These are phyloP conservation scores for Nemopilema nomurai DNA, from an alignment of 30 jellyfish, hydroid and myxozoan genomes.

Conservation along the genomic window DNA sequence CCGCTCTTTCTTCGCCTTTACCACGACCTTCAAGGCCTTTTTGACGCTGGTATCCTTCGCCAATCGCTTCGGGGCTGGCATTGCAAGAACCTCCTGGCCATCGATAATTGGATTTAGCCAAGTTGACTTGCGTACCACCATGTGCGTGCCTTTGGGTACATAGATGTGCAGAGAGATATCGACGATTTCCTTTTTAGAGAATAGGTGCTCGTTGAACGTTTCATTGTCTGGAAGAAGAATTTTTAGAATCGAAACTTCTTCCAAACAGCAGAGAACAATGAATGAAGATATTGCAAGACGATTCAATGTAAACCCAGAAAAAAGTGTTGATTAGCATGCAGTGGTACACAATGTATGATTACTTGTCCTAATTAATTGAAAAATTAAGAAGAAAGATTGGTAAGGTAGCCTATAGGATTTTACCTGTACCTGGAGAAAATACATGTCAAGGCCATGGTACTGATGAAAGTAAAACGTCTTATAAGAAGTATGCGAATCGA, in stretches of 20 bases:
- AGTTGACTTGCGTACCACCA: constrained; percentile 81
- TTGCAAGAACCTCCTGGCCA: constrained; percentile 52
- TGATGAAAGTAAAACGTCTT: too few relatives aligned
- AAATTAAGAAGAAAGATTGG: too few relatives aligned
- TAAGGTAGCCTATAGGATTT: too few relatives aligned
- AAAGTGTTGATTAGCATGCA: too few relatives aligned
- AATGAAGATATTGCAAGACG: neutral
- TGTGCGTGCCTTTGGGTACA: constrained; percentile 79
- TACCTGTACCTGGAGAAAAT: too few relatives aligned
- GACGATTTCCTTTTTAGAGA: constrained; percentile 59
- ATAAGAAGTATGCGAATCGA: too few relatives aligned
- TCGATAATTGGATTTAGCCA: constrained; percentile 87
- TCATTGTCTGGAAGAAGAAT: constrained; percentile 11
- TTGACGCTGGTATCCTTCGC: constrained; percentile 7
- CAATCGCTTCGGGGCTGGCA: constrained; percentile 4
- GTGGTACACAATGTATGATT: too few relatives aligned
- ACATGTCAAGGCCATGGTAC: too few relatives aligned
- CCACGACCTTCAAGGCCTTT: constrained; percentile 12
- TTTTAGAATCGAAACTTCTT: too few relatives aligned
- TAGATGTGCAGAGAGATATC: constrained; percentile 81
- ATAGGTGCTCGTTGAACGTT: constrained; percentile 26
- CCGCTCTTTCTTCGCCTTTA: constrained; percentile 33
- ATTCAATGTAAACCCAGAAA: neutral
- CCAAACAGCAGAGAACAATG: neutral
- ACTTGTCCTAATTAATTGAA: too few relatives aligned